Evolutionary conservation across 2,888 invertebrate genomes (phyloP).

Genomic region (Lumbricus terrestris): DNA sequence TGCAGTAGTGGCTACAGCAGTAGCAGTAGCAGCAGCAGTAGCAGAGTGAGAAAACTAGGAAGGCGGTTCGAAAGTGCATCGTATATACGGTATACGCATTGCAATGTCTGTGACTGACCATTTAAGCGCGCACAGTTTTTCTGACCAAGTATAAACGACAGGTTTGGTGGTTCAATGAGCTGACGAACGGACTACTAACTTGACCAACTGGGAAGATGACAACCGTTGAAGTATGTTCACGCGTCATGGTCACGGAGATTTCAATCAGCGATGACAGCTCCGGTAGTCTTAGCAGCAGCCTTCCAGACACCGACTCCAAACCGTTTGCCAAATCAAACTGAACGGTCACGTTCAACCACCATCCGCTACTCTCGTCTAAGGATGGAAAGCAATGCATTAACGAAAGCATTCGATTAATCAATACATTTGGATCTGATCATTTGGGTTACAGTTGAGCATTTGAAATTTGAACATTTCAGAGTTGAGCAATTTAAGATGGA

Average conservation of each 20-base stretch:
- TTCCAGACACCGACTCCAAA: not conserved
- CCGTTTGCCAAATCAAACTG: not conserved
- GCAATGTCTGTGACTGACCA: not conserved
- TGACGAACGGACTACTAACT: not conserved
- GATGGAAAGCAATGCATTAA: not conserved
- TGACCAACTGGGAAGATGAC: not conserved
- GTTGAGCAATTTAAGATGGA: not conserved
- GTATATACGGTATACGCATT: too few species aligned
- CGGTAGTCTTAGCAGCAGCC: not conserved
- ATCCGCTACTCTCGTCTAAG: not conserved
- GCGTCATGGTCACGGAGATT: not conserved
- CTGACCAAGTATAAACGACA: not conserved
- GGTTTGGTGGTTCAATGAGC: not conserved
- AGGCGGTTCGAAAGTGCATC: not conserved
- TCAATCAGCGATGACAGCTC: not conserved
- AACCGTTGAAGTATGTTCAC: not conserved
- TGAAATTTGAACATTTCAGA: not conserved
- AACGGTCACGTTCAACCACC: slow-evolving; percentile 17
- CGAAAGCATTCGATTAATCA: not conserved
- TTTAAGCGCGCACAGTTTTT: too few species aligned
- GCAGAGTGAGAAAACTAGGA: not conserved
- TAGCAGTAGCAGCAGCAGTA: not conserved
- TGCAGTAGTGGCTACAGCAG: not conserved
- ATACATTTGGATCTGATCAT: not conserved
- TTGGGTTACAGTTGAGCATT: not conserved